phyloP scores from a whole-genome alignment of 2,113 vertebrate species.

The Mormyrus iriodes region DNA sequence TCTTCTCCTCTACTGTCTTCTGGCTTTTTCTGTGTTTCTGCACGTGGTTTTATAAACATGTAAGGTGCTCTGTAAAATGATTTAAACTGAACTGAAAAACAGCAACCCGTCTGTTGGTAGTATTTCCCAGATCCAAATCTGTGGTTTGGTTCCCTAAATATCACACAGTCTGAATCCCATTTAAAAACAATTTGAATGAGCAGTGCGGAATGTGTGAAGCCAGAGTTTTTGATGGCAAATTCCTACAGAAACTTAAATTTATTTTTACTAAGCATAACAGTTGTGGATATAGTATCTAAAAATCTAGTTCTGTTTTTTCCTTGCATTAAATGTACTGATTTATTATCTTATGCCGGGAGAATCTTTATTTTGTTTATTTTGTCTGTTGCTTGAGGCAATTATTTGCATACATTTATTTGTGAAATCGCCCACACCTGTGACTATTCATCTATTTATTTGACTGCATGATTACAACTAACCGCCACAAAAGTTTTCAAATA shows the following conservation, averaged over 20 bases:
- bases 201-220: background rate
- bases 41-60: no score
- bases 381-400: background rate
- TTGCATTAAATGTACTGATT: background rate
- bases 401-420: no score
- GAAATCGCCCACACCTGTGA: background rate
- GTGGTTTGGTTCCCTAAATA: background rate
- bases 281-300: background rate
- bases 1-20: no score
- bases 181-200: background rate
- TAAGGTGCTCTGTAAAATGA: no score
- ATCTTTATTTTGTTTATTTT: background rate
- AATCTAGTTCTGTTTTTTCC: background rate
- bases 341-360: background rate
- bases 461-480: fast-evolving
- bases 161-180: background rate
- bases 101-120: background rate
- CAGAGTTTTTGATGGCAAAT: background rate
- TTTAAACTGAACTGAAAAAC: no score
- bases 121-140: background rate
- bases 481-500: background rate
- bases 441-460: background rate
- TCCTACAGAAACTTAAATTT: background rate
- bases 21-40: no score
- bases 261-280: background rate